Evolutionary conservation across 2,113 vertebrate species (phyloP).

Genomic region (Sorex fumeus): DNA sequence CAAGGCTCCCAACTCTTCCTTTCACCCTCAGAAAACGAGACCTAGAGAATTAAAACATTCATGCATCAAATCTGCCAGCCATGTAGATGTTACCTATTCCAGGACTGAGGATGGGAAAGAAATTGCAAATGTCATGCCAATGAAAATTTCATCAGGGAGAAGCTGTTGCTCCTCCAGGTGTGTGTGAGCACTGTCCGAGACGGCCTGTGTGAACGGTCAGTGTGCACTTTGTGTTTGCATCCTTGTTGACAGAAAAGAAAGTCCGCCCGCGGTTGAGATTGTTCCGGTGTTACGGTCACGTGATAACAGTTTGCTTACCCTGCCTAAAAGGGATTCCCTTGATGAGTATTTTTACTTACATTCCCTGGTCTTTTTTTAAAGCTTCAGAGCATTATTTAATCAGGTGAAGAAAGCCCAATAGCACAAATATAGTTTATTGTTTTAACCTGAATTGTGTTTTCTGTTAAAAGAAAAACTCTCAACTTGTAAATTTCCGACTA

Average conservation of each 20-base stretch:
- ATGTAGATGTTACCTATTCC: conserved; percentile 46
- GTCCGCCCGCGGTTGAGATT: conserved; percentile 53
- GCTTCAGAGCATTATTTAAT: conserved; percentile 57
- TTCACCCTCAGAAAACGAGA: conserved; percentile 72
- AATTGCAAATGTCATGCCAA: conserved; percentile 39
- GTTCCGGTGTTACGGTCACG: conserved; percentile 51
- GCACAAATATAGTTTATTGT: conserved; percentile 51
- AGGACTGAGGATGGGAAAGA: conserved; percentile 36
- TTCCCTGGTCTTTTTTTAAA: conserved; percentile 55
- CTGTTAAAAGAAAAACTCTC: conserved; percentile 49
- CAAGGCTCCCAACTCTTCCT: conserved; percentile 78
- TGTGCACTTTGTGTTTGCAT: conserved; percentile 31
- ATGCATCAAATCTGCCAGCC: conserved; percentile 51
- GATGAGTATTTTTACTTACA: conserved; percentile 62
- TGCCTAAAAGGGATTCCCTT: conserved; percentile 39
- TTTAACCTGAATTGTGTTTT: conserved; percentile 70
- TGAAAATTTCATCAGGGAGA: conserved; percentile 44
- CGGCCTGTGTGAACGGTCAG: neutral
- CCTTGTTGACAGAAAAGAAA: conserved; percentile 56
- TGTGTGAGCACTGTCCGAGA: conserved; percentile 35
- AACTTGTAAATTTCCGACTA: conserved; percentile 54
- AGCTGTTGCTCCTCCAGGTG: conserved; percentile 28
- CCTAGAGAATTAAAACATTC: conserved; percentile 47
- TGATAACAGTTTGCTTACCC: conserved; percentile 57
- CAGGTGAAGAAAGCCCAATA: conserved; percentile 62